Evolutionary conservation across 2,113 vertebrate species (phyloP).

Genomic region (Burhinus bistriatus): DNA sequence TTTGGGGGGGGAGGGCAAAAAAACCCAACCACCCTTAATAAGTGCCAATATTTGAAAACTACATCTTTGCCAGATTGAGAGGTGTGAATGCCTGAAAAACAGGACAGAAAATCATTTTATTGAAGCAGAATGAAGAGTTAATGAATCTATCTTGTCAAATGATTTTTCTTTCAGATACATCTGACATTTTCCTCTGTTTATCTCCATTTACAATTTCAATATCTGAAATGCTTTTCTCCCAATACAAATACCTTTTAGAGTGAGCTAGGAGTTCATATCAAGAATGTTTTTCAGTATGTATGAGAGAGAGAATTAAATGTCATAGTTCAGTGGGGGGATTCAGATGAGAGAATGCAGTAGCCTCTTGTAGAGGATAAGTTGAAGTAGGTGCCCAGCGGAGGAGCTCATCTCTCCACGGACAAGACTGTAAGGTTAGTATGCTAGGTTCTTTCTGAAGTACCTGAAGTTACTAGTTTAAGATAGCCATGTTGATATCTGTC

Average conservation of each 20-base stretch:
- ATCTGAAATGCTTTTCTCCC: neutral
- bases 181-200: neutral
- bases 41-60: neutral
- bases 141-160: constrained; percentile 24
- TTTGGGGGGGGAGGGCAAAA: neutral
- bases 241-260: neutral
- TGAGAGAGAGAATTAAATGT: neutral
- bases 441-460: neutral
- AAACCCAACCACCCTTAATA: neutral
- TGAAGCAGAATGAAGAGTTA: neutral
- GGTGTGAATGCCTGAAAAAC: neutral
- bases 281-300: neutral
- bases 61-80: neutral
- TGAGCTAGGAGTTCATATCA: neutral
- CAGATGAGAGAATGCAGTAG: neutral
- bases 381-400: neutral
- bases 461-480: neutral
- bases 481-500: neutral
- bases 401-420: neutral
- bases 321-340: neutral
- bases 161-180: neutral
- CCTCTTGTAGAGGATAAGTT: neutral
- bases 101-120: neutral
- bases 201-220: neutral
- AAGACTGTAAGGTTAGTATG: neutral